phyloP scores from a whole-genome alignment of 2,113 vertebrate species.

The Rhinopomastus cyanomelas region DNA sequence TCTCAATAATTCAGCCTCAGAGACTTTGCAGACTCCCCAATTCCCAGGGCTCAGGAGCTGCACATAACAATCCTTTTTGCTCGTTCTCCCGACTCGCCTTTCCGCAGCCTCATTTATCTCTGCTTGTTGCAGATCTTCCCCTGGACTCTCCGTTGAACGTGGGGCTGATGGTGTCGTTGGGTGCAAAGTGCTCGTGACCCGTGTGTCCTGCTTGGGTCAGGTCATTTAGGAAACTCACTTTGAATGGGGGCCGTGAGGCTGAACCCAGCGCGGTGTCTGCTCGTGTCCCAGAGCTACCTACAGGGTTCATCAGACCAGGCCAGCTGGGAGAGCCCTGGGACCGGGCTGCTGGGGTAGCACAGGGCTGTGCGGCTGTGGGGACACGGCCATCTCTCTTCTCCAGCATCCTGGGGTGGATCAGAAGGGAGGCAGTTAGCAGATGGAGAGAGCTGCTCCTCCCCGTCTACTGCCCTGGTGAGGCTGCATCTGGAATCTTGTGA shows the following conservation, averaged over 20 bases:
- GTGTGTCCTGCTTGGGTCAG: slow-evolving; percentile 13
- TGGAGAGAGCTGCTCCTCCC: no score
- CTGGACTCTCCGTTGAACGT: slow-evolving; percentile 57
- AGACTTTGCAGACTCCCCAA: slow-evolving; percentile 48
- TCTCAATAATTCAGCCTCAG: slow-evolving; percentile 63
- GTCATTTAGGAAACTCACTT: slow-evolving; percentile 31
- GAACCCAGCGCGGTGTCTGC: background rate
- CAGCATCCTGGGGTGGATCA: rapidly evolving
- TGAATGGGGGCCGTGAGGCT: slow-evolving; percentile 40
- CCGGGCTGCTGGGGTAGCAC: background rate
- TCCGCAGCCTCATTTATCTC: slow-evolving; percentile 58
- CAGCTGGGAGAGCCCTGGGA: background rate
- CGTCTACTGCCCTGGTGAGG: no score
- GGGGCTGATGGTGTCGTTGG: no score
- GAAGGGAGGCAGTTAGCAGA: no score
- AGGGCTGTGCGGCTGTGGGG: background rate
- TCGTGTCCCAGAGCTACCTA: slow-evolving; percentile 11
- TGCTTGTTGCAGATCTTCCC: slow-evolving; percentile 50
- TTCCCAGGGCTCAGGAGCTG: slow-evolving; percentile 64
- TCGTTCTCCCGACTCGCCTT: slow-evolving; percentile 33
- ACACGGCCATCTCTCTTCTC: background rate
- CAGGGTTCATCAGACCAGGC: background rate
- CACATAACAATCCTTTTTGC: slow-evolving; percentile 63
- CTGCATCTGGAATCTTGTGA: no score
- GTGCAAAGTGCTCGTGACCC: no score